phyloP scores from a whole-genome alignment of 1,140 invertebrate species.

The Hermetia illucens region DNA sequence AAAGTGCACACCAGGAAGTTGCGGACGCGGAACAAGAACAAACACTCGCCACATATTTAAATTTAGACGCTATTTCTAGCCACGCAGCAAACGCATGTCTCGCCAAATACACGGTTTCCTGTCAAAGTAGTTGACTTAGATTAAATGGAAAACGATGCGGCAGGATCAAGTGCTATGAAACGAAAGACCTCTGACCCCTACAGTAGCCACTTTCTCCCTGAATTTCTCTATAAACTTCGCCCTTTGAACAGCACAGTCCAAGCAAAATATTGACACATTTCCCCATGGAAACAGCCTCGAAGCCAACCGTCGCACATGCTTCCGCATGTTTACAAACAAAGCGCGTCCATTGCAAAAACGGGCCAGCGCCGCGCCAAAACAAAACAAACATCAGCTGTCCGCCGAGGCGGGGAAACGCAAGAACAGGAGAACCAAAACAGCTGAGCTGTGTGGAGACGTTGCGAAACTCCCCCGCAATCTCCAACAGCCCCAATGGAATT shows the following conservation, averaged over 20 bases:
- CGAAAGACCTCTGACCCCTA: neutral
- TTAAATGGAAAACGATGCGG: neutral
- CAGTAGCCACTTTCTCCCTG: no score
- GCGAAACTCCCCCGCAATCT: neutral
- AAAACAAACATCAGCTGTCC: neutral
- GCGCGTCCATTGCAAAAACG: no score
- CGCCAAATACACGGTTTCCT: neutral
- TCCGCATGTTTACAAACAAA: no score
- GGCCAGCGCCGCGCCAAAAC: neutral
- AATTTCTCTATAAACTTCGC: no score
- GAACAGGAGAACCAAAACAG: neutral
- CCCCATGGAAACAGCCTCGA: no score
- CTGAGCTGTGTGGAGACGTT: conserved; percentile 1
- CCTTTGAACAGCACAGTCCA: no score
- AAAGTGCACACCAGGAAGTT: no score
- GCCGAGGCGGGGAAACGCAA: neutral
- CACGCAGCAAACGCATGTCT: neutral
- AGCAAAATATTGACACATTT: no score
- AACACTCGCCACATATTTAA: no score
- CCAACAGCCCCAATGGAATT: no score
- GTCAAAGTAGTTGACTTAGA: neutral
- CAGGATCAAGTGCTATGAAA: neutral
- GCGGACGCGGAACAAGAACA: no score
- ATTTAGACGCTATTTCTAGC: conserved; percentile 1
- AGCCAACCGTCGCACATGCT: no score